Conservation (phyloP, 2,797 vertebrate genomes). For the Halcyon leucocephala region DNA sequence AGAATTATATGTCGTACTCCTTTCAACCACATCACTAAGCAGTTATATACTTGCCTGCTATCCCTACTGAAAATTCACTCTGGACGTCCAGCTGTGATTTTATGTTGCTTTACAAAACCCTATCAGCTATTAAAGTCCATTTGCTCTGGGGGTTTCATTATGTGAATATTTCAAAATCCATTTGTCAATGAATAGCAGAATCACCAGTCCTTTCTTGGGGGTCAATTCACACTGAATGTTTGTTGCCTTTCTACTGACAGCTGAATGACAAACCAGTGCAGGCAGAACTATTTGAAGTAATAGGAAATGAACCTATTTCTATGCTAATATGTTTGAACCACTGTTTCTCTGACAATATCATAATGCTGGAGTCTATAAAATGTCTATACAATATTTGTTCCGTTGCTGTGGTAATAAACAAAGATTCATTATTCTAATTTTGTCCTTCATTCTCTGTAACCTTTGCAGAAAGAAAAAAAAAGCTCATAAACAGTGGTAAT, state of each 20-base stretch:
- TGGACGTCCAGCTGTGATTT: neutral
- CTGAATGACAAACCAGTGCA: slow-evolving; percentile 30
- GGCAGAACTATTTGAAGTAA: slow-evolving; percentile 28
- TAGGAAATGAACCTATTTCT: slow-evolving; percentile 35
- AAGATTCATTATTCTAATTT: slow-evolving; percentile 59
- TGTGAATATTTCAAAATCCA: slow-evolving; percentile 46
- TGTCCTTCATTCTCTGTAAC: slow-evolving; percentile 62
- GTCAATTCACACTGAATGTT: slow-evolving; percentile 18
- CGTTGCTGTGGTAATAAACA: slow-evolving; percentile 24
- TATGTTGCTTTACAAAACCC: neutral
- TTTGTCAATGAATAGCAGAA: slow-evolving; percentile 19
- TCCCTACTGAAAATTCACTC: slow-evolving; percentile 16
- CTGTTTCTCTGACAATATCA: neutral
- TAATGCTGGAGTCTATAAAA: slow-evolving; percentile 2
- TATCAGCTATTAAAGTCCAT: neutral
- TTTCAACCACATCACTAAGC: neutral
- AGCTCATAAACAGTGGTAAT: slow-evolving; percentile 29
- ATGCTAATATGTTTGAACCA: slow-evolving; percentile 46
- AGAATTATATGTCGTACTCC: neutral
- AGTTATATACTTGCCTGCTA: neutral
- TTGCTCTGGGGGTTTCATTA: slow-evolving; percentile 37
- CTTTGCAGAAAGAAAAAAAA: slow-evolving; percentile 57
- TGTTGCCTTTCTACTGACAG: slow-evolving; percentile 44
- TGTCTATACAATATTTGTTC: slow-evolving; percentile 41
- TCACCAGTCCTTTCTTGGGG: slow-evolving; percentile 1